Evolutionary conservation across 2,797 vertebrate species (phyloP).

Genomic region (Ispidina lecontei): DNA sequence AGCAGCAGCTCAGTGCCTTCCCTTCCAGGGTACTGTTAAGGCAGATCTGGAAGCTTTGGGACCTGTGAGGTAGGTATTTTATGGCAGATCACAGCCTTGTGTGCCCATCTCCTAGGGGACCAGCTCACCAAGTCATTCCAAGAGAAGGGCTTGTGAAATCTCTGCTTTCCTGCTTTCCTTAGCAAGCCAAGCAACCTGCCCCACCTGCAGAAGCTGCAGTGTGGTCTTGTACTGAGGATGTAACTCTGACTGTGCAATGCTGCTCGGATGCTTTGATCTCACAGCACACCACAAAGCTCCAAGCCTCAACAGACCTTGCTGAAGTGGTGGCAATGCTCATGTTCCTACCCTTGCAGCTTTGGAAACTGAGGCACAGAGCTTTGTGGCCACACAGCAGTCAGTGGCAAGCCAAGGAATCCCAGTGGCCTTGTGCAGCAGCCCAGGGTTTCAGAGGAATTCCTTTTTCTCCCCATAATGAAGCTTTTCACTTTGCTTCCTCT

Average conservation of each 20-base stretch:
- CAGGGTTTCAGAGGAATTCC: background rate
- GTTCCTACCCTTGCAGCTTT: background rate
- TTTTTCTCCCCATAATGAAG: background rate
- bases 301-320: slow-evolving; percentile 45
- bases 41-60: background rate
- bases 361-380: background rate
- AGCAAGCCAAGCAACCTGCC: slow-evolving; percentile 31
- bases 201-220: background rate
- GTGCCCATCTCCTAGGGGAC: background rate
- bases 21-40: background rate
- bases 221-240: background rate
- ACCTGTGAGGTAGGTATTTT: background rate
- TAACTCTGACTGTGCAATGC: background rate
- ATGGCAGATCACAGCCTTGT: background rate
- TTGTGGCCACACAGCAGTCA: background rate
- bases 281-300: slow-evolving; percentile 10
- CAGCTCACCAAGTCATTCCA: background rate
- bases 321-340: background rate
- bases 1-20: background rate
- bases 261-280: slow-evolving; percentile 42
- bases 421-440: background rate
- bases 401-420: background rate
- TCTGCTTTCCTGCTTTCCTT: slow-evolving; percentile 13
- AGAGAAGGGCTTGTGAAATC: slow-evolving; percentile 5
- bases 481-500: background rate